Percentiles rank a stretch among this genome's conserved stretches.
These are phyloP conservation scores for Phallusia fumigata DNA, from an alignment of 23 tunicate species.

Conservation along the genomic window DNA sequence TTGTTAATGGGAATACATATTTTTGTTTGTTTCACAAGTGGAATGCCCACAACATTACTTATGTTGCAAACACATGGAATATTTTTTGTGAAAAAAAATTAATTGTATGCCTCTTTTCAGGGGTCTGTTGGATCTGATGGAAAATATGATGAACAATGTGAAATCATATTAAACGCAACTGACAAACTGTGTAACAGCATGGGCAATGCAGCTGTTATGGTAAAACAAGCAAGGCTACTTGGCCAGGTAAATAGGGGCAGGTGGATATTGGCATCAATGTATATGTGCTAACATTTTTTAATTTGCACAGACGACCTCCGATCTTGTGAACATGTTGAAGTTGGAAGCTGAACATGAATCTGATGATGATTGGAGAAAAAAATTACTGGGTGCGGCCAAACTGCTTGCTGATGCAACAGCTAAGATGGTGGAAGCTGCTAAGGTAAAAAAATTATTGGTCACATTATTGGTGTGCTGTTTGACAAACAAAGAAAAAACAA, in stretches of 20 bases:
- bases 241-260: constrained; percentile 51
- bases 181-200: constrained; percentile 91
- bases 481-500: too few species aligned
- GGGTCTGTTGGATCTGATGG: constrained; percentile 61
- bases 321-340: constrained; percentile 87
- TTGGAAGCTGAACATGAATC: constrained; percentile 77
- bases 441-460: too few species aligned
- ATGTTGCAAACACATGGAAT: too few species aligned
- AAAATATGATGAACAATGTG: constrained; percentile 87
- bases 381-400: constrained; percentile 84
- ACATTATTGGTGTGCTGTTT: too few species aligned
- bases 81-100: too few species aligned
- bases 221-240: constrained; percentile 79
- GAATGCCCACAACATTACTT: too few species aligned
- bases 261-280: background rate
- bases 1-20: too few species aligned
- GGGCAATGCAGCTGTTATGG: constrained; percentile 98
- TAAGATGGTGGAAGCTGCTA: constrained; percentile 99
- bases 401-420: constrained; percentile 95
- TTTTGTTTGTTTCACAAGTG: too few species aligned
- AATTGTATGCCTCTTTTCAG: background rate
- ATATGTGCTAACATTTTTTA: background rate
- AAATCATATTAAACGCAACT: constrained; percentile 79
- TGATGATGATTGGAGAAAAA: constrained; percentile 77
- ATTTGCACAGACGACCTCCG: constrained; percentile 64